Conservation (phyloP, 2,888 invertebrate genomes). For the Hyppa rectilinea region DNA sequence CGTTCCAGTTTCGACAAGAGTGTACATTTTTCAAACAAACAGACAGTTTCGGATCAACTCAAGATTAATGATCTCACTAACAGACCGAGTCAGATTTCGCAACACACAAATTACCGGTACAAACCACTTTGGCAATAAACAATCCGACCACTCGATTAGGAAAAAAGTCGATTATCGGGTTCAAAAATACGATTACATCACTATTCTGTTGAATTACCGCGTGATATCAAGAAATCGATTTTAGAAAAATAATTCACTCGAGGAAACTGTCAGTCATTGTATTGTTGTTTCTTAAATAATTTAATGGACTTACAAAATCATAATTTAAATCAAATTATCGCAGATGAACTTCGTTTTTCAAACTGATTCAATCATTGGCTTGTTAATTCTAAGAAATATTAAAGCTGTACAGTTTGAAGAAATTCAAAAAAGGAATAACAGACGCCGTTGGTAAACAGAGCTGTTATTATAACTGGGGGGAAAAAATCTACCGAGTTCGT, state of each 20-base stretch:
- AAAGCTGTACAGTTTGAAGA: conserved; percentile 68
- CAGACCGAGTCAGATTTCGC: conserved; percentile 81
- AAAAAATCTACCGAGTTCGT: conserved; percentile 82
- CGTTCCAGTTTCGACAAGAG: conserved; percentile 73
- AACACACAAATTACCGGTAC: conserved; percentile 80
- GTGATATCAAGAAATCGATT: conserved; percentile 39
- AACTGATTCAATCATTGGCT: conserved; percentile 31
- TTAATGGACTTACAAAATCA: conserved; percentile 23
- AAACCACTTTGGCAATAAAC: conserved; percentile 79
- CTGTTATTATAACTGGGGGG: conserved; percentile 86
- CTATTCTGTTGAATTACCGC: conserved; percentile 67
- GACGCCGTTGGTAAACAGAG: conserved; percentile 83
- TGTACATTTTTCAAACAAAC: conserved; percentile 80
- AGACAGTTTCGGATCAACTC: conserved; percentile 82
- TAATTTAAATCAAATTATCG: conserved; percentile 42
- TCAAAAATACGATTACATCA: conserved; percentile 68
- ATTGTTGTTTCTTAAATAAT: conserved; percentile 20
- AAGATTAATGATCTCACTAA: conserved; percentile 84
- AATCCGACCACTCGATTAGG: conserved; percentile 74
- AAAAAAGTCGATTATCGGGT: conserved; percentile 68
- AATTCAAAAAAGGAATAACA: conserved; percentile 80
- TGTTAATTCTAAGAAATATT: conserved; percentile 55
- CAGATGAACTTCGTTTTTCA: conserved; percentile 8
- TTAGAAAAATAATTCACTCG: conserved; percentile 48
- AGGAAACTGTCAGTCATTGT: conserved; percentile 45